A percentile compares a stretch with the other conserved stretches of the same genome.
These are phyloP conservation scores for Girardinus metallicus DNA, from an alignment of 2,797 vertebrate genomes.

Conservation along the genomic window DNA sequence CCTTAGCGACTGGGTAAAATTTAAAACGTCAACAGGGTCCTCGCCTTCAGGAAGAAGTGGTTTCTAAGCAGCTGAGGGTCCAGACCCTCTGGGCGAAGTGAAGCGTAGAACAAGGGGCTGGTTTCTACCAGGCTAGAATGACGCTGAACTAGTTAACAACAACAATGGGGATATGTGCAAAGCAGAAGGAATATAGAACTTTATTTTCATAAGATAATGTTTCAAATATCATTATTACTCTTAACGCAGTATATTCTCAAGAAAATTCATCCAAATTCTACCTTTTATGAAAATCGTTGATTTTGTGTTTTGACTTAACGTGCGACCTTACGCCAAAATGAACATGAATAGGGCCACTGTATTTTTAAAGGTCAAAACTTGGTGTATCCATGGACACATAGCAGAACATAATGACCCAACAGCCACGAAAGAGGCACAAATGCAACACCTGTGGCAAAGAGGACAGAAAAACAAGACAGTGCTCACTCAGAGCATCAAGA, in stretches of 20 bases:
- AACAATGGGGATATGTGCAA: neutral
- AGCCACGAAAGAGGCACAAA: neutral
- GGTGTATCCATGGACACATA: neutral
- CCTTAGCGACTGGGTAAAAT: too few species aligned
- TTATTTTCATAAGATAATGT: neutral
- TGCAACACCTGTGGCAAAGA: neutral
- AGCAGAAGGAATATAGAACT: neutral
- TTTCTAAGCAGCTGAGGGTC: too few species aligned
- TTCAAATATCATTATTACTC: neutral
- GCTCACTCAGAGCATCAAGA: neutral
- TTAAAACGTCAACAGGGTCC: too few species aligned
- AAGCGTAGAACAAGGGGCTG: too few species aligned
- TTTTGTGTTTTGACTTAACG: neutral
- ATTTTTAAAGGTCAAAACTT: neutral
- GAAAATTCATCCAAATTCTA: neutral
- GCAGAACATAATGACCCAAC: neutral
- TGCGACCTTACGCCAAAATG: neutral
- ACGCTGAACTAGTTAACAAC: neutral
- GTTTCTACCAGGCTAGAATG: too few species aligned
- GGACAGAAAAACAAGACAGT: neutral
- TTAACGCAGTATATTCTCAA: neutral
- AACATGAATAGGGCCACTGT: neutral
- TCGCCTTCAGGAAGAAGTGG: too few species aligned
- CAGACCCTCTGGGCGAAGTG: too few species aligned
- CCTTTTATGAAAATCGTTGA: neutral